Conservation (phyloP, 2,797 vertebrate species). For the Halcyon chelicuti region DNA sequence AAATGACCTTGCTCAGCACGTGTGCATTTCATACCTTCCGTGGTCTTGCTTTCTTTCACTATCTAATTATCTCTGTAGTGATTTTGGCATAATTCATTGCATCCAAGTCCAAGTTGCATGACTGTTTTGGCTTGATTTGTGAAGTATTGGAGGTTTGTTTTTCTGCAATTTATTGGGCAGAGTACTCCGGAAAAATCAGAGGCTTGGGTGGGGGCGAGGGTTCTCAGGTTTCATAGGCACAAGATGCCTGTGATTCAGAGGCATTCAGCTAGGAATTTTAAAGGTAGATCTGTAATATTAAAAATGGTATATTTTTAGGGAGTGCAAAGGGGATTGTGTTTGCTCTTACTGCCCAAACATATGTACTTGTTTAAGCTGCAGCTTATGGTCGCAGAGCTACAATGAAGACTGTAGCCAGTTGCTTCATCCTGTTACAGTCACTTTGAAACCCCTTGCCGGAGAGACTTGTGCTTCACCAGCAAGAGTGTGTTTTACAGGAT, state of each 20-base stretch:
- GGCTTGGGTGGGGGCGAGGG: constrained; percentile 53
- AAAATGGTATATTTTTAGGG: neutral
- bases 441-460: neutral
- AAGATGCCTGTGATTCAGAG: constrained; percentile 60
- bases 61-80: constrained; percentile 61
- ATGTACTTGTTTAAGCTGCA: neutral
- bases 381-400: accelerated
- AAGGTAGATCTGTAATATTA: constrained; percentile 13
- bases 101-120: constrained; percentile 63
- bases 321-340: neutral
- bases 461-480: neutral
- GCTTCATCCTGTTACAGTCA: neutral
- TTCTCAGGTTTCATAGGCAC: constrained; percentile 49
- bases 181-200: constrained; percentile 55
- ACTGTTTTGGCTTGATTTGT: constrained; percentile 71
- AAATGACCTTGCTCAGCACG: constrained; percentile 56
- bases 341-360: neutral
- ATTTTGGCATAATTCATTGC: constrained; percentile 51
- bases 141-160: constrained; percentile 60
- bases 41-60: constrained; percentile 52
- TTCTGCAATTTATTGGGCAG: constrained; percentile 57
- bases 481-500: neutral
- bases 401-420: neutral
- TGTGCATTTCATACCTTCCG: constrained; percentile 58
- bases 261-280: constrained; percentile 17